Evolutionary conservation across 2,797 vertebrate species (phyloP).

Genomic region (Rhynchotus rufescens): DNA sequence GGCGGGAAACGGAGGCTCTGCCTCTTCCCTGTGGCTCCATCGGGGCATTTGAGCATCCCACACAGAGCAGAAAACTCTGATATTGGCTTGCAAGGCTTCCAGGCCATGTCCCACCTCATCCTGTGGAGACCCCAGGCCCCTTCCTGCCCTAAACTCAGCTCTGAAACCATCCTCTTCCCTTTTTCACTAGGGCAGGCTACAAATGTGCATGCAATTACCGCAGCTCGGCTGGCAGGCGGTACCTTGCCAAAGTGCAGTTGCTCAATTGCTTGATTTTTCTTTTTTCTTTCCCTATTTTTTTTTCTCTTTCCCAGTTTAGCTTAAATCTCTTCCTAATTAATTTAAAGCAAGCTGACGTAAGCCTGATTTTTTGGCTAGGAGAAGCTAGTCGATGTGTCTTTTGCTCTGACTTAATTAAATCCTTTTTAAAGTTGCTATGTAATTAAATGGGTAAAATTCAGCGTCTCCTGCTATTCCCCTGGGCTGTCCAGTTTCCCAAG

Average conservation of each 20-base stretch:
- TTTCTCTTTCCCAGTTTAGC: neutral
- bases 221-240: neutral
- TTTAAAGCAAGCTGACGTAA: neutral
- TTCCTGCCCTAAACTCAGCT: neutral
- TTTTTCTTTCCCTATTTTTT: neutral
- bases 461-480: neutral
- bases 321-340: neutral
- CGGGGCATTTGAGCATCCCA: too few species aligned
- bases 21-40: neutral
- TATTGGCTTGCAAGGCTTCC: neutral
- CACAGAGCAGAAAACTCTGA: neutral
- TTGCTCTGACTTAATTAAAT: neutral
- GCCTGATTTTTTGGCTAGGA: neutral
- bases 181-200: accelerated
- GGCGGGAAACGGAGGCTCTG: neutral
- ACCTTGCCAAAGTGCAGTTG: accelerated
- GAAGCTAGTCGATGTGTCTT: neutral
- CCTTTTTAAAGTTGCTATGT: neutral
- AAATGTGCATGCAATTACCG: accelerated
- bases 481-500: neutral
- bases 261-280: neutral
- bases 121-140: accelerated
- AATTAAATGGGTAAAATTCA: neutral
- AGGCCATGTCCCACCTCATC: accelerated
- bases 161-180: neutral